These are phyloP conservation scores for Hoplodrina blanda DNA, from an alignment of 2,888 invertebrate species.

Conservation along the genomic window DNA sequence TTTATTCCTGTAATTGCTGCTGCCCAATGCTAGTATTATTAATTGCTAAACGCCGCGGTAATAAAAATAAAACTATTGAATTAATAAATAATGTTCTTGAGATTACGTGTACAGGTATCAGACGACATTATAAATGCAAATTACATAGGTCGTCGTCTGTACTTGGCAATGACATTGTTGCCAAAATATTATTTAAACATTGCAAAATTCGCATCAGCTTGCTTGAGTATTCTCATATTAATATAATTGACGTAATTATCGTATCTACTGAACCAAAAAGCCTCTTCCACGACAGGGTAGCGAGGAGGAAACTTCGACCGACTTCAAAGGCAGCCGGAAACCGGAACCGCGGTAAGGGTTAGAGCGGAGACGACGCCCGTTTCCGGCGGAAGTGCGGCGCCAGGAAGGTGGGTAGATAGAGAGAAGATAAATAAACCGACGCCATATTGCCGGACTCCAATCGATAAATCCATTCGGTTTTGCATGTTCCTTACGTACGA, in stretches of 20 bases:
- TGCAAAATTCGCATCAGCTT: slow-evolving; percentile 5
- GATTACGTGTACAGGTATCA: slow-evolving; percentile 12
- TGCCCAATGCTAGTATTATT: background rate
- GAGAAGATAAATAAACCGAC: slow-evolving; percentile 86
- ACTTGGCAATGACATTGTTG: slow-evolving; percentile 53
- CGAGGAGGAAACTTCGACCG: slow-evolving; percentile 82
- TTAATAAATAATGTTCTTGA: slow-evolving; percentile 8
- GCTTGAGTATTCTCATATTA: slow-evolving; percentile 24
- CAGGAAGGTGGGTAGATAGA: slow-evolving; percentile 86
- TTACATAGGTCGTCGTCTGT: slow-evolving; percentile 43
- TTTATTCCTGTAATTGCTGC: slow-evolving; percentile 18
- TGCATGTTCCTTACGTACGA: slow-evolving; percentile 85
- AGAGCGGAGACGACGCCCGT: slow-evolving; percentile 88
- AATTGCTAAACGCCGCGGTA: background rate
- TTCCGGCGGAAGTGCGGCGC: slow-evolving; percentile 89
- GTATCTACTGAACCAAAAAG: slow-evolving; percentile 74
- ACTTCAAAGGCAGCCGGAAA: slow-evolving; percentile 88
- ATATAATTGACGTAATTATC: slow-evolving; percentile 60
- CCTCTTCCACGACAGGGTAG: slow-evolving; percentile 71
- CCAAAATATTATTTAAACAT: slow-evolving; percentile 34
- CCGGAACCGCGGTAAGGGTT: slow-evolving; percentile 90
- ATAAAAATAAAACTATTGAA: slow-evolving; percentile 4
- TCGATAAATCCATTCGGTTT: slow-evolving; percentile 89
- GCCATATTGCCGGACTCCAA: slow-evolving; percentile 87
- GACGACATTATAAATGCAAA: slow-evolving; percentile 29